Base-by-base conservation (phyloP, 2,888 invertebrate genomes). In the Euphydryas editha region DNA sequence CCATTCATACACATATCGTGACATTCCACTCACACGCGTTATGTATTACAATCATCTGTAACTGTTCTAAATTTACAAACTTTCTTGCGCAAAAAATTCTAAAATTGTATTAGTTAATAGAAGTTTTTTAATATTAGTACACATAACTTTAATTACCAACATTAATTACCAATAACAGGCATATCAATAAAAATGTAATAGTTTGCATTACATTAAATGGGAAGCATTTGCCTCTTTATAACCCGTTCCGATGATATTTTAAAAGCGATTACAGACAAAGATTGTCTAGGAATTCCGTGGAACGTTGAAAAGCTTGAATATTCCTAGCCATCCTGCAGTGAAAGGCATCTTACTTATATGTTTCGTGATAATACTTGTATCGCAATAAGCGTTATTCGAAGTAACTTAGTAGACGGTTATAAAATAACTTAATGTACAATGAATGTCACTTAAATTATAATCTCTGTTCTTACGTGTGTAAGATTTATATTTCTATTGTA, bases 301-400 rank as follows among this genome's bases (percentile, higher is more conserved):
- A 69, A 69, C 54, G 60, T 67, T 62, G 65, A 69, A 67, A 67
- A 65, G 68, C 60, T 57, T 57, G 65, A 57, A 62, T 54, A 67
- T 68, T 65, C 60, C 21, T 59, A 56, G 63, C 47, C 62, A 54
- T 62, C 60, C 62, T 56, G 56, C 18, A 65, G 71, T 67, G 68
- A 69, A 71, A 71, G 71, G 71, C 54, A 37, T 60, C 60, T 51
- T 59, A 67, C 59, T 54, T 46, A 62, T 63, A 39, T 57, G 18
- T 62, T 47, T 37, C 37, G 58, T 24, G 57, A 42, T 58, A 63
- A 57, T 51, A 57, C 47, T 37, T 18, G 15, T 57, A 62, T 57
- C 39, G 57, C 62, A 47, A 55, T 59, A 58, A 36, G 30, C n/a
- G 30, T 46, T 46, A 59, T 47, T 46, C 21, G 30, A n/a, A 24